phyloP scores from a whole-genome alignment of 2,888 invertebrate genomes.

The Erebia palarica region DNA sequence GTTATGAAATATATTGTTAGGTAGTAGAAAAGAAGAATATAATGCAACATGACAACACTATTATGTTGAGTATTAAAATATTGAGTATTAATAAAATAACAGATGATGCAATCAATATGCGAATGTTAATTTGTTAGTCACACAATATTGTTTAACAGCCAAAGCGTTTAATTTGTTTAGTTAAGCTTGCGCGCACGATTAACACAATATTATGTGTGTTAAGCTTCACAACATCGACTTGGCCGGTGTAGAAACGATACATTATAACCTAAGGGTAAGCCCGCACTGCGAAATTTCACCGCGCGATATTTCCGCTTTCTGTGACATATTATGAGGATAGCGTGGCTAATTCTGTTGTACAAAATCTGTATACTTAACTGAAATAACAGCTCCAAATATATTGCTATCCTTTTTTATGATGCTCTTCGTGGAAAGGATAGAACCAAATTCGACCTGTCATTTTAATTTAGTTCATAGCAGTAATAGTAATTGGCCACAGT shows the following conservation, averaged over 20 bases:
- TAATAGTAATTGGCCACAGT: too few species aligned
- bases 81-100: not conserved
- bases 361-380: too few species aligned
- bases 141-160: conserved; percentile 32
- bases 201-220: conserved; percentile 22
- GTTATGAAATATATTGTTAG: not conserved
- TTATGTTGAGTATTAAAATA: not conserved
- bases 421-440: too few species aligned
- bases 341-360: too few species aligned
- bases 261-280: not conserved
- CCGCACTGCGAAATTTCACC: too few species aligned
- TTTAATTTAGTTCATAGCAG: too few species aligned
- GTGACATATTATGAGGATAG: too few species aligned
- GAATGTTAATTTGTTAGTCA: conserved; percentile 35
- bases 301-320: too few species aligned
- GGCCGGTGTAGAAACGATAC: conserved; percentile 27
- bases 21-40: not conserved
- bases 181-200: conserved; percentile 33
- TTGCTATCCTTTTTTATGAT: too few species aligned
- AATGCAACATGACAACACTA: not conserved
- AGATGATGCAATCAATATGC: not conserved
- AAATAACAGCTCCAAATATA: too few species aligned
- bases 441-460: too few species aligned
- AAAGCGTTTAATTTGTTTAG: conserved; percentile 35
- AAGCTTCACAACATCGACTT: conserved; percentile 39